phyloP scores from a whole-genome alignment of 2,888 invertebrate genomes.

The Lucinisca nassula region DNA sequence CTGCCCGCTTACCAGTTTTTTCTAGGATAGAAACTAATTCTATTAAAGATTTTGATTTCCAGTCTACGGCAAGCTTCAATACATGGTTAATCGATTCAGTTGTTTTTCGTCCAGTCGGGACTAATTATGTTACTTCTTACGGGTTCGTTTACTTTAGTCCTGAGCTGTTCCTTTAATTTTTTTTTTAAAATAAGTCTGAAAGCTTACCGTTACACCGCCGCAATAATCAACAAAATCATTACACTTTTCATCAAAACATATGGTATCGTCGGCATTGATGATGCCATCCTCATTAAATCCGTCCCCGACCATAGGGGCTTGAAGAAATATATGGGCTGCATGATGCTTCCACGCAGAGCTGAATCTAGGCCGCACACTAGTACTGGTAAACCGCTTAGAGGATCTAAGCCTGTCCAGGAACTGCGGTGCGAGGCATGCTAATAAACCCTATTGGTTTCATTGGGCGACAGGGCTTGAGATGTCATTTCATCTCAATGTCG shows the following conservation, averaged over 20 bases:
- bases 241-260: constrained; percentile 46
- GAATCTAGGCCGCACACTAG: too few relatives aligned
- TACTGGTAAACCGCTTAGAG: too few relatives aligned
- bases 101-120: constrained; percentile 58
- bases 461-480: too few relatives aligned
- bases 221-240: constrained; percentile 28
- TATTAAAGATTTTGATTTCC: constrained; percentile 6
- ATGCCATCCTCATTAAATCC: constrained; percentile 44
- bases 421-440: too few relatives aligned
- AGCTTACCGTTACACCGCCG: background rate
- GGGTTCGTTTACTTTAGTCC: constrained; percentile 25
- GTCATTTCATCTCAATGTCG: too few relatives aligned
- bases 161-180: constrained; percentile 15
- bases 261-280: constrained; percentile 23
- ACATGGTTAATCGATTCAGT: constrained; percentile 57
- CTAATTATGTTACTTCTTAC: background rate
- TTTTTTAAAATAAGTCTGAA: constrained; percentile 29
- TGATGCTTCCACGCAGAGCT: too few relatives aligned
- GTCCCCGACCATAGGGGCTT: too few relatives aligned
- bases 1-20: constrained; percentile 17
- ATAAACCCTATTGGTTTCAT: too few relatives aligned
- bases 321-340: too few relatives aligned
- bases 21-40: constrained; percentile 21
- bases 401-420: too few relatives aligned
- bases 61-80: constrained; percentile 43